Base-by-base conservation (phyloP, 1,140 invertebrate species). In the Drosophila littoralis region DNA sequence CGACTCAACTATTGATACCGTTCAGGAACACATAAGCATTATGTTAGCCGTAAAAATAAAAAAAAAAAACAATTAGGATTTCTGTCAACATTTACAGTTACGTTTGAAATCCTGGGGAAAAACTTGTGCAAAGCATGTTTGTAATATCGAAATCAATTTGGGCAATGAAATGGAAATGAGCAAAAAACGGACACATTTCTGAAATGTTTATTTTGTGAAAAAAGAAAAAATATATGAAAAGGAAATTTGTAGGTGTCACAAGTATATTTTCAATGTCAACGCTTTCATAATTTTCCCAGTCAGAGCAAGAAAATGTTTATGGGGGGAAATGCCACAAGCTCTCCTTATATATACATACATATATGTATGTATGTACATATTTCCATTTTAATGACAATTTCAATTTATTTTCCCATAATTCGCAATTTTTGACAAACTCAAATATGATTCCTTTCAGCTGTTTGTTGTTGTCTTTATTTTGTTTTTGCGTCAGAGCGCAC, bases 191-290 rank as follows among this genome's bases (percentile, higher is more conserved):
- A 12, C 9, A 42, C 10, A n/a, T 17, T 46, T 46, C 6, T 28
- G 22, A 43, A 43, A 43, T 43, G 40, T 43, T 43, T 43, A 7
- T 43, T 43, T 22, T 22, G 8, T 10, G 10, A 50, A 38, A 32
- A 7, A n/a, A 50, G 17, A 58, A 32, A 9, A 32, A 51, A 55
- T 9, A 22, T 10, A 8, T 9, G 38, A 40, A 40, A 40, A 40
- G 38, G 9, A 40, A 40, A 40, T 55, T 33, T 48, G 38, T 64
- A 46, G 13, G 22, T 71, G 50, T 51, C 55, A 51, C 13, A 72
- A 36, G 12, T 36, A 48, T 61, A 61, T 68, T 74, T 74, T 68
- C 64, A 68, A 74, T 74, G 71, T 68, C 71, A 74, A 61, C 71
- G 42, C 45, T 48, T 74, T 68, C 51, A 68, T 74, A 61, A 73